Conservation (phyloP, 2,797 vertebrate genomes). For the Hippoglossus hippoglossus region DNA sequence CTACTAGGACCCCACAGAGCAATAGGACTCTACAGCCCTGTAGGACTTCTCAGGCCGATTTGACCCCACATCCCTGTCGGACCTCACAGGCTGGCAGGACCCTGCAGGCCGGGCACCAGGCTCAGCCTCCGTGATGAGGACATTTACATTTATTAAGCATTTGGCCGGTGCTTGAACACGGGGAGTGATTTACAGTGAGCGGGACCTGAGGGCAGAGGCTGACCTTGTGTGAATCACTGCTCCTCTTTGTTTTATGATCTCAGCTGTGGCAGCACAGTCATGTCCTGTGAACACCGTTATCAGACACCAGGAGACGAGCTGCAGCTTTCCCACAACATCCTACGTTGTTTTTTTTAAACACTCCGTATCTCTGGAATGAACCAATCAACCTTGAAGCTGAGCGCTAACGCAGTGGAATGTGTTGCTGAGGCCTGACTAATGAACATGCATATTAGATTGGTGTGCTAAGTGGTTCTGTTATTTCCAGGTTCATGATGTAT, state of each 20-base stretch:
- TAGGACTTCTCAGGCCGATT: background rate
- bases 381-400: conserved; percentile 32
- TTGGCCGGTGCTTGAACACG: conserved; percentile 43
- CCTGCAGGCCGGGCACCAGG: conserved; percentile 49
- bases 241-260: conserved; percentile 36
- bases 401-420: conserved; percentile 7
- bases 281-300: conserved; percentile 20
- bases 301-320: conserved; percentile 2
- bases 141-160: conserved; percentile 52
- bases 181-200: conserved; percentile 8
- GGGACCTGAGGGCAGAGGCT: conserved; percentile 11
- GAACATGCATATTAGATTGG: conserved; percentile 8
- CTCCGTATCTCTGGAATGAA: conserved; percentile 7
- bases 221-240: conserved; percentile 54
- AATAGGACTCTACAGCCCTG: too few relatives aligned
- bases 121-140: too few relatives aligned
- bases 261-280: background rate
- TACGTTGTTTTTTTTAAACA: conserved; percentile 1
- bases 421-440: conserved; percentile 31
- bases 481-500: conserved; percentile 1
- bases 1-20: conserved; percentile 11
- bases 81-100: background rate
- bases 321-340: conserved; percentile 20
- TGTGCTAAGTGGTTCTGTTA: background rate
- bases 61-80: too few relatives aligned